Conservation (phyloP, 2,888 invertebrate species). For the Theretra japonica region DNA sequence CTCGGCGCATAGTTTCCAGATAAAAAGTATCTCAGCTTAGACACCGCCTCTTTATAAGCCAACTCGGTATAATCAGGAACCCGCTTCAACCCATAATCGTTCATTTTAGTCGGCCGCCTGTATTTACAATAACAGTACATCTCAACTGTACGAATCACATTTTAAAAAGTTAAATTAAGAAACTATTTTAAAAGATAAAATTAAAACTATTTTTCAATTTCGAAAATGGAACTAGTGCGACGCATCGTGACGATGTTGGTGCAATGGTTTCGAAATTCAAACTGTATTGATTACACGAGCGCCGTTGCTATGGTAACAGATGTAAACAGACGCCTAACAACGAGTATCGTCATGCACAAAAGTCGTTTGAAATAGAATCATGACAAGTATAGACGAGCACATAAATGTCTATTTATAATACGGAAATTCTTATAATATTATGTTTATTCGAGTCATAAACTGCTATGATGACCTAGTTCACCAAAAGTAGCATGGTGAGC, state of each 20-base stretch:
- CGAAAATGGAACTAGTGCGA: slow-evolving; percentile 50
- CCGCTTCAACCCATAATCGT: slow-evolving; percentile 82
- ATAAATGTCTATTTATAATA: slow-evolving; percentile 15
- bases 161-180: slow-evolving; percentile 34
- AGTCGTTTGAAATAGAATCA: slow-evolving; percentile 9
- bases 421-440: not conserved
- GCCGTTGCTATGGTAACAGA: slow-evolving; percentile 65
- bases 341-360: slow-evolving; percentile 27
- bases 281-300: slow-evolving; percentile 69
- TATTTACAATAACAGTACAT: slow-evolving; percentile 39
- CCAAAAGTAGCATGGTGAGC: not conserved
- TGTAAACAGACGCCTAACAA: slow-evolving; percentile 61
- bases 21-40: slow-evolving; percentile 89
- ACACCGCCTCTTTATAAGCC: slow-evolving; percentile 93
- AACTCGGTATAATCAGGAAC: slow-evolving; percentile 92
- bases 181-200: slow-evolving; percentile 41
- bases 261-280: slow-evolving; percentile 31
- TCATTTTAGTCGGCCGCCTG: slow-evolving; percentile 78
- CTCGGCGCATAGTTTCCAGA: slow-evolving; percentile 90
- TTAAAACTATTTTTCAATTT: slow-evolving; percentile 32
- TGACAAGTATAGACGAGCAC: slow-evolving; percentile 1
- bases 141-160: slow-evolving; percentile 42
- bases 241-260: slow-evolving; percentile 62
- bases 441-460: not conserved
- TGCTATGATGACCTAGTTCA: not conserved